Percentiles rank a stretch among this genome's conserved stretches.
phyloP scores from a whole-genome alignment of 2,797 vertebrate genomes.

The Iguana delicatissima region DNA sequence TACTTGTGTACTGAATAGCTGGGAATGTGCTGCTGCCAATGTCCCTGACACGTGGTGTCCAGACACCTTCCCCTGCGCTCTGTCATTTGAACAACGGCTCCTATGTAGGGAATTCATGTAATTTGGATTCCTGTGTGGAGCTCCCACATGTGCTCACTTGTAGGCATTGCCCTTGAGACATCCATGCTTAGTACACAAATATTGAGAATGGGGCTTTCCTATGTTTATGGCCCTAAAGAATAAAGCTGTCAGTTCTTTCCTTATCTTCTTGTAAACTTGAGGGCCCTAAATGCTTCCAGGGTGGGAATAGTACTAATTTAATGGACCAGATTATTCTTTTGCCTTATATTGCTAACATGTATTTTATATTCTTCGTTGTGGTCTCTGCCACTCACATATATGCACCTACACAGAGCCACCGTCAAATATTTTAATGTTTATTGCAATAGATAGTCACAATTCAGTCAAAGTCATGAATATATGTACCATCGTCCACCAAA shows the following conservation, averaged over 20 bases:
- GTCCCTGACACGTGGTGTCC: background rate
- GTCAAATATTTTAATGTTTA: no score
- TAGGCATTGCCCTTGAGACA: background rate
- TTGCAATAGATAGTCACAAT: background rate
- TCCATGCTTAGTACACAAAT: background rate
- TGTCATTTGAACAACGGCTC: background rate
- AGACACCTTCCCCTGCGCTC: background rate
- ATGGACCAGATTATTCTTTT: background rate
- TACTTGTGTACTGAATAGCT: background rate
- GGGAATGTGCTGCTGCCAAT: background rate
- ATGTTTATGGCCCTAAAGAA: background rate
- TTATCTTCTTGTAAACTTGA: background rate
- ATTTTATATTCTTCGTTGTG: conserved; percentile 4
- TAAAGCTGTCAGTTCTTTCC: background rate
- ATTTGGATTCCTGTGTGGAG: background rate
- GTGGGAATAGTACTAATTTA: background rate
- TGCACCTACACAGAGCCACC: no score
- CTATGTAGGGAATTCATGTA: no score
- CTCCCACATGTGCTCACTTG: background rate
- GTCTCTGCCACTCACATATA: no score
- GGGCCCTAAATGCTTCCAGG: background rate
- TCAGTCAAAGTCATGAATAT: background rate
- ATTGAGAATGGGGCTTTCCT: background rate
- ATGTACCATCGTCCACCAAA: background rate
- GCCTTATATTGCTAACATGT: background rate